phyloP scores from a whole-genome alignment of 2,797 vertebrate genomes.

The Xyrichtys novacula region DNA sequence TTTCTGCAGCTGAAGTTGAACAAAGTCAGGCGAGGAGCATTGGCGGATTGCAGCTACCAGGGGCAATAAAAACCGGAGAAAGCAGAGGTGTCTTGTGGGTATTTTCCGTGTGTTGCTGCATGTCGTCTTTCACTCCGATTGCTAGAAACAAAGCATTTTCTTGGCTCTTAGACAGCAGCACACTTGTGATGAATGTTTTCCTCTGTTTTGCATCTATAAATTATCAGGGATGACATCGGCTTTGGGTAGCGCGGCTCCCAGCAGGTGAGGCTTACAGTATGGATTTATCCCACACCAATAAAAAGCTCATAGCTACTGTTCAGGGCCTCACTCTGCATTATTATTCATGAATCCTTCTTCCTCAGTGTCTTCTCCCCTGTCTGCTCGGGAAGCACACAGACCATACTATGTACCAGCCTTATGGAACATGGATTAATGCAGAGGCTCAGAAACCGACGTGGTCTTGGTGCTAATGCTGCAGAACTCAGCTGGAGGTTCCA shows the following conservation, averaged over 20 bases:
- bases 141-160: slow-evolving; percentile 39
- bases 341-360: slow-evolving; percentile 62
- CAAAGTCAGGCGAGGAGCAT: slow-evolving; percentile 17
- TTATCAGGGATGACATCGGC: slow-evolving; percentile 61
- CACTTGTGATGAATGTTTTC: slow-evolving; percentile 60
- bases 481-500: slow-evolving; percentile 22
- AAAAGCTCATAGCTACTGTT: slow-evolving; percentile 47
- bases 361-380: slow-evolving; percentile 30
- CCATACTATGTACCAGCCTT: slow-evolving; percentile 10
- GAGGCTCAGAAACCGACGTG: slow-evolving; percentile 24
- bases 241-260: slow-evolving; percentile 57
- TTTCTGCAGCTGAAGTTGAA: slow-evolving; percentile 26
- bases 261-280: slow-evolving; percentile 67
- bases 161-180: slow-evolving; percentile 33
- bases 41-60: slow-evolving; percentile 19
- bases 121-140: slow-evolving; percentile 33
- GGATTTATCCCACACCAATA: slow-evolving; percentile 66
- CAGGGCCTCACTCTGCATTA: slow-evolving; percentile 50
- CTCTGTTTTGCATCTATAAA: slow-evolving; percentile 62
- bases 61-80: slow-evolving; percentile 23
- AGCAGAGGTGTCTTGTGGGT: slow-evolving; percentile 26
- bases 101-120: slow-evolving; percentile 31
- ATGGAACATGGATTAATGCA: slow-evolving; percentile 54
- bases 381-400: slow-evolving; percentile 40
- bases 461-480: slow-evolving; percentile 13